A percentile compares a stretch with the other conserved stretches of the same genome.
phyloP scores from a whole-genome alignment of 2,797 vertebrate genomes.

The Parambassis ranga region DNA sequence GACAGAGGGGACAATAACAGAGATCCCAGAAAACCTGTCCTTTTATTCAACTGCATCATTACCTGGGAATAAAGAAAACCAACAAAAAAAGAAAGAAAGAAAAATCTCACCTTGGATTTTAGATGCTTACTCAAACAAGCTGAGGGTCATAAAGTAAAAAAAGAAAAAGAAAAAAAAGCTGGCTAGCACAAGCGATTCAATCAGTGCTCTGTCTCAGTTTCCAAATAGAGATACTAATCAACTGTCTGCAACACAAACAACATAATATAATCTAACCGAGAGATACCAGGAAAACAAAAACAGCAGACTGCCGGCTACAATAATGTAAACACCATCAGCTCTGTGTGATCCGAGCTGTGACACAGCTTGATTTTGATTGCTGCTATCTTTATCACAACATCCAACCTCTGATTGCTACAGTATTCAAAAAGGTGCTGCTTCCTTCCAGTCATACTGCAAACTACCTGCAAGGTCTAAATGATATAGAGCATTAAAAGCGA shows the following conservation, averaged over 20 bases:
- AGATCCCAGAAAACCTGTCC: background rate
- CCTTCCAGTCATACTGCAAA: background rate
- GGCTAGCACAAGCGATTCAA: conserved; percentile 9
- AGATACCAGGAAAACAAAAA: conserved; percentile 27
- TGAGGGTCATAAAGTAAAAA: background rate
- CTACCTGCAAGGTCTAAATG: background rate
- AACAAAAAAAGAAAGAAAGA: background rate
- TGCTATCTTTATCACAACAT: conserved; percentile 28
- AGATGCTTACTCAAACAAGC: background rate
- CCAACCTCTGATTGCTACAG: conserved; percentile 35
- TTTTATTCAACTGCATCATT: background rate
- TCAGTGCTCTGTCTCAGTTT: background rate
- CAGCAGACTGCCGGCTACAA: conserved; percentile 15
- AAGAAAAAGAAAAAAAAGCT: background rate
- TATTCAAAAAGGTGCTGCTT: background rate
- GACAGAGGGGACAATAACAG: background rate
- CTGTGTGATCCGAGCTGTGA: conserved; percentile 26
- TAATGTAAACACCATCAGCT: conserved; percentile 38
- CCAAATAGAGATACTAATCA: conserved; percentile 24
- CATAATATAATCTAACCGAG: conserved; percentile 23
- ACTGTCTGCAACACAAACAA: conserved; percentile 8
- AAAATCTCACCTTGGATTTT: background rate
- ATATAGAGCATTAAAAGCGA: background rate
- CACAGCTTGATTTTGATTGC: conserved; percentile 53
- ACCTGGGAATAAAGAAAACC: background rate